Evolutionary conservation across 2,797 vertebrate species (phyloP).

Genomic region (Mustela erminea): DNA sequence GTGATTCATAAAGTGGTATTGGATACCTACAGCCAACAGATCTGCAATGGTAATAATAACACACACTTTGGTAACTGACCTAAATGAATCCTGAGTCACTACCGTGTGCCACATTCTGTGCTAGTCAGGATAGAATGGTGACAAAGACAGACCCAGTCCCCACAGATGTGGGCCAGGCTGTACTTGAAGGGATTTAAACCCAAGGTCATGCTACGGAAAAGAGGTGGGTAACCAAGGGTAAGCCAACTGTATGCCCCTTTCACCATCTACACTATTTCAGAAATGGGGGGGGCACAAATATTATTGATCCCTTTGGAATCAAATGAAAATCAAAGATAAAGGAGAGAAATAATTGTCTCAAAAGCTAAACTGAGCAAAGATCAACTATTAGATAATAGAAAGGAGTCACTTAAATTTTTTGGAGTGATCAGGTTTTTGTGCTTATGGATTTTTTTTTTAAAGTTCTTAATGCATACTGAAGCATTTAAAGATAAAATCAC

Average conservation of each 20-base stretch:
- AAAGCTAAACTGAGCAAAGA: not conserved
- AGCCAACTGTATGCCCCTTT: not conserved
- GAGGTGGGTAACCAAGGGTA: too few species aligned
- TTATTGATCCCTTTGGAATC: not conserved
- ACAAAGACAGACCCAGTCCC: not conserved
- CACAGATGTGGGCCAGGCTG: not conserved
- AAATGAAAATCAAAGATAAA: conserved; percentile 40
- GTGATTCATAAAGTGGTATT: not conserved
- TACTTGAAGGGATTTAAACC: not conserved
- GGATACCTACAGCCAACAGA: not conserved
- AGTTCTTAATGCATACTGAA: not conserved
- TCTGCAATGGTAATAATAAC: not conserved
- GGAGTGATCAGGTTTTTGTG: not conserved
- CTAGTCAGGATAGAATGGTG: not conserved
- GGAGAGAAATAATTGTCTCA: not conserved
- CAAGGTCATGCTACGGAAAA: not conserved
- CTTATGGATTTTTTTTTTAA: not conserved
- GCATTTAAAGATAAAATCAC: not conserved
- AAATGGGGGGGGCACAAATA: not conserved
- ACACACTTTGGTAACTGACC: not conserved
- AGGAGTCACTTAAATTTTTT: not conserved
- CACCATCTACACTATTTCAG: not conserved
- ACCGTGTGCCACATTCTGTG: not conserved
- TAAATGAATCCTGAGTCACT: not conserved
- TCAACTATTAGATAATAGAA: not conserved